phyloP scores from a whole-genome alignment of 2,797 vertebrate species.

The Sebastes melanostomus region DNA sequence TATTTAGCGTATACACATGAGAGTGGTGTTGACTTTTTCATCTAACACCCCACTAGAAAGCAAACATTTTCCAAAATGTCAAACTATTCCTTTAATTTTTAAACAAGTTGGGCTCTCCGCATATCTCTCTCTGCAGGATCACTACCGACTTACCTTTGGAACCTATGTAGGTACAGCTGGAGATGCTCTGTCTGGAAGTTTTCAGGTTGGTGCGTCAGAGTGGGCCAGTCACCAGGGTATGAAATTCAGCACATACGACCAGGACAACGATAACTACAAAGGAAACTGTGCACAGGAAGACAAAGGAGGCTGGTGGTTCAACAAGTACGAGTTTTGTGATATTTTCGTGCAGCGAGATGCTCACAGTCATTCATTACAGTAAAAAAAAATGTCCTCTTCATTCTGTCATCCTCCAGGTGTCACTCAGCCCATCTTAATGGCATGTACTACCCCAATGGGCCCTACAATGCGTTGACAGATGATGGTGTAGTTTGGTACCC shows the following conservation, averaged over 20 bases:
- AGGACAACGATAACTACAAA: slow-evolving; percentile 92
- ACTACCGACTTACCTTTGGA: slow-evolving; percentile 86
- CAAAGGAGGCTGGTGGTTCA: slow-evolving; percentile 96
- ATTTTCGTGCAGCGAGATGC: background rate
- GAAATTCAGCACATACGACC: slow-evolving; percentile 93
- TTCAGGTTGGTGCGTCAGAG: slow-evolving; percentile 84
- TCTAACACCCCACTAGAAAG: background rate
- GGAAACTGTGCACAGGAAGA: slow-evolving; percentile 92
- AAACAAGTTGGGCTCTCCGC: background rate
- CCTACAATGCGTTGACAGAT: slow-evolving; percentile 87
- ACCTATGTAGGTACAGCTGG: slow-evolving; percentile 91
- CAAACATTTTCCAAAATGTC: background rate
- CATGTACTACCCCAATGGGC: slow-evolving; percentile 83
- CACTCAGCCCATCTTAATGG: slow-evolving; percentile 94
- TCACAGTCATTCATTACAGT: background rate
- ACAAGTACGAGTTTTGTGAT: slow-evolving; percentile 81
- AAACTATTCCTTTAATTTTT: background rate
- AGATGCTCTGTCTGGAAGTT: slow-evolving; percentile 86
- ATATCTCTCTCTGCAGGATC: slow-evolving; percentile 72
- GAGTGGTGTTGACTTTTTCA: background rate
- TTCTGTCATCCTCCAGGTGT: slow-evolving; percentile 81
- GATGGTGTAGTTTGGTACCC: slow-evolving; percentile 93
- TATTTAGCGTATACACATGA: background rate
- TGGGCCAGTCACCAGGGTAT: slow-evolving; percentile 92
- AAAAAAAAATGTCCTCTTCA: background rate